Base-by-base conservation (phyloP, 2,888 invertebrate species). In the Cataglyphis cursor region DNA sequence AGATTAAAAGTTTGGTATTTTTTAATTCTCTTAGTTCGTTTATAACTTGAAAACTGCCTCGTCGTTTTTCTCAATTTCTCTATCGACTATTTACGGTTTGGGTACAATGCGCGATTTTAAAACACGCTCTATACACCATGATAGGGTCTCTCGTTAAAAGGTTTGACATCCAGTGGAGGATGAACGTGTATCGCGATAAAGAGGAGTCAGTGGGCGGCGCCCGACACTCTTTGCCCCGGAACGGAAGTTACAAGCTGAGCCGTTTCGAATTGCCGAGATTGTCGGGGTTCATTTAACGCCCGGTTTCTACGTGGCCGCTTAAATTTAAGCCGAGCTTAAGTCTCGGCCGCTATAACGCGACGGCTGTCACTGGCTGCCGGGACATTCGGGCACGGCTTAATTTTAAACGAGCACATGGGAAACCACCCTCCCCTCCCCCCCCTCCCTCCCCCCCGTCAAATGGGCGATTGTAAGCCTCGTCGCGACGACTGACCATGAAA, bases 251-350 rank as follows among this genome's bases (percentile, higher is more conserved):
- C 82, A 51, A 64, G 54, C 35, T 51, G 48, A 38, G 59, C 70
- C 24, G 12, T 41, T 72, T 70, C 81, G 54, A 64, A 84, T 48
- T 51, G 64, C 21, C 70, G 61, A 57, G 84, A 72, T 74, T 73
- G 61, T 57, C 81, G 82, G 8, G n/a, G n/a, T 87, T 83, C 84
- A 61, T 89, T 89, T 87, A 86, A 85, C 83, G 87, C 80, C 82
- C 78, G 82, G 81, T 83, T 89, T 85, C 86, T 61, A 48, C 85
- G 86, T 57, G 68, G 72, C 81, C 81, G 80, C 82, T 89, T 86
- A 83, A 86, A 84, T 86, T 89, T 83, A 84, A 85, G 85, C 80
- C 80, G 54, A 66, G 74, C 68, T 83, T 82, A 83, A 88, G 68
- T 65, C 48, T 66, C 84, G 38, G 82, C 61, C 78, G 82, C 78